Conservation (phyloP, 1,140 invertebrate genomes). For the Phocides pigmalion region DNA sequence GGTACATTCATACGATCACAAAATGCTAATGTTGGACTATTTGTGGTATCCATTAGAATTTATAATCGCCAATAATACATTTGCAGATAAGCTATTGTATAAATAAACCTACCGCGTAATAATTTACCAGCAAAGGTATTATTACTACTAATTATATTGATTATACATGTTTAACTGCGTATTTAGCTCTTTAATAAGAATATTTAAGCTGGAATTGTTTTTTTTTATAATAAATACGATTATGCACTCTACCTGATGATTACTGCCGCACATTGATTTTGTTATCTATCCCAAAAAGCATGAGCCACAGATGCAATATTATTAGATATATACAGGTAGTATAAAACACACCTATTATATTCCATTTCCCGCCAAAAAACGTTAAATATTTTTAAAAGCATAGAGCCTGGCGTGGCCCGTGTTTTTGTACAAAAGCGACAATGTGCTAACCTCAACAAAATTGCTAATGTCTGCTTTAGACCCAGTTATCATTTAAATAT, state of each 20-base stretch:
- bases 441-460: slow-evolving; percentile 11
- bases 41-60: slow-evolving; percentile 1
- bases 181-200: too few species aligned
- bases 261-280: too few species aligned
- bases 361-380: slow-evolving; percentile 1
- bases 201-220: too few species aligned
- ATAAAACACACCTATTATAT: slow-evolving; percentile 21
- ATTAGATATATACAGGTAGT: background rate
- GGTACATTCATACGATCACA: background rate
- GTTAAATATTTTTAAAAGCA: slow-evolving; percentile 20
- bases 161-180: too few species aligned
- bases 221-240: too few species aligned
- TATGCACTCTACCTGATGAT: too few species aligned
- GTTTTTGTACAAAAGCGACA: slow-evolving; percentile 2
- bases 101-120: too few species aligned
- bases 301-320: background rate
- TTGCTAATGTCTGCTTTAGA: background rate
- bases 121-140: too few species aligned
- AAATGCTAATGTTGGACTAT: slow-evolving; percentile 2
- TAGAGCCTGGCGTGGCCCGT: slow-evolving; percentile 2
- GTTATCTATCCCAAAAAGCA: too few species aligned
- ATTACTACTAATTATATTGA: background rate
- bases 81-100: background rate
- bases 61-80: background rate
- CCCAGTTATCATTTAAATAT: background rate